phyloP scores from a whole-genome alignment of 2,113 vertebrate genomes.

The Chaenogobius annularis region DNA sequence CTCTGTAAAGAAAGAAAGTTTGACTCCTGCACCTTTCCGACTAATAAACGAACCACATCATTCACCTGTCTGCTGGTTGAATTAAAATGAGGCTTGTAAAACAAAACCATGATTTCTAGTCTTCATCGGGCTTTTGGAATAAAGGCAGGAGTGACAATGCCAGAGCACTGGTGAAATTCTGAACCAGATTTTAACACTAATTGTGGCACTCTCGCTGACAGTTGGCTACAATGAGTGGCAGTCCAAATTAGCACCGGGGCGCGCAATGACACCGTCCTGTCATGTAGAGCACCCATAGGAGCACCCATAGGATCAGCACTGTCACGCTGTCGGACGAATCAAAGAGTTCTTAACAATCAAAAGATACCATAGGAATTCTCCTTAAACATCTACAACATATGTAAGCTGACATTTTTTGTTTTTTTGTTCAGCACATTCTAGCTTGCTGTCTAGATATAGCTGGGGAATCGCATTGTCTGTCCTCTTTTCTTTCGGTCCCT shows the following conservation, averaged over 20 bases:
- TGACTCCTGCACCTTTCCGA: not conserved
- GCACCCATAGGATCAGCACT: not conserved
- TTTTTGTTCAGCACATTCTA: not conserved
- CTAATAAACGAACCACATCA: not conserved
- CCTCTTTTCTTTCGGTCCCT: not conserved
- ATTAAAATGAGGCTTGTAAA: not conserved
- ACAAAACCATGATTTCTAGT: not conserved
- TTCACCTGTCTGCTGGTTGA: not conserved
- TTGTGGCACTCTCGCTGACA: slow-evolving; percentile 15
- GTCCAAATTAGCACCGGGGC: not conserved
- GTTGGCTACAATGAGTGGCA: slow-evolving; percentile 20
- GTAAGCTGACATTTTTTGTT: not conserved
- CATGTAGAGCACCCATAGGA: not conserved
- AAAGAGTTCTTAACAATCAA: not conserved
- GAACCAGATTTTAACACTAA: slow-evolving; percentile 18
- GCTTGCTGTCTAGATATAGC: not conserved
- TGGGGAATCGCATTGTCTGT: slow-evolving; percentile 2
- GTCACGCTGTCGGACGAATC: slow-evolving; percentile 4
- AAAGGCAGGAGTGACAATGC: slow-evolving; percentile 15
- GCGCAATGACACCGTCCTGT: not conserved
- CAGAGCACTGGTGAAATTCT: not conserved
- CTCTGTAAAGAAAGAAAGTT: not conserved
- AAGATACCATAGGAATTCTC: not conserved
- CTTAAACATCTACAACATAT: not conserved
- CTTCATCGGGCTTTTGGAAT: not conserved